Evolutionary conservation across 2,113 vertebrate species (phyloP).

Genomic region (Lipotes vexillifer): DNA sequence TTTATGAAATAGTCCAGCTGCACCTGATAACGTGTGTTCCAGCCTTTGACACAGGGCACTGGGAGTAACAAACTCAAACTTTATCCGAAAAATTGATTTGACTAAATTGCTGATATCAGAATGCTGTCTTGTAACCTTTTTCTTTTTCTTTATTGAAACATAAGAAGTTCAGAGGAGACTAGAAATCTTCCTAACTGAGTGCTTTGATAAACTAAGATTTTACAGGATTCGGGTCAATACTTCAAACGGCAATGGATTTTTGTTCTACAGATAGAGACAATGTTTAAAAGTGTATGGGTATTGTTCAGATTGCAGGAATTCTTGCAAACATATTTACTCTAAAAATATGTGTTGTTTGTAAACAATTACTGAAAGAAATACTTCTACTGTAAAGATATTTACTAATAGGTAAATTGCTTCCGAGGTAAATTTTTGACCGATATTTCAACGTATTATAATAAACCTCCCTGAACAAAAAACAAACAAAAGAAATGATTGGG

Average conservation of each 20-base stretch:
- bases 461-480: not conserved
- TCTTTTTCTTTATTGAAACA: not conserved
- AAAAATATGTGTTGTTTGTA: not conserved
- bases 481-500: not conserved
- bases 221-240: not conserved
- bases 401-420: not conserved
- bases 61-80: not conserved
- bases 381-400: not conserved
- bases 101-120: not conserved
- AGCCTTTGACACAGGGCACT: not conserved
- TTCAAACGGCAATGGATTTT: not conserved
- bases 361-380: not conserved
- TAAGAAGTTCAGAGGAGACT: not conserved
- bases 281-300: not conserved
- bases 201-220: not conserved
- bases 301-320: not conserved
- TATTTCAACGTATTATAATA: not conserved
- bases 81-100: not conserved
- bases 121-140: not conserved
- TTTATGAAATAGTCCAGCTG: not conserved
- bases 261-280: not conserved
- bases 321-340: not conserved
- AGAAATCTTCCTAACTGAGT: not conserved
- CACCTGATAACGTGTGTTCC: not conserved
- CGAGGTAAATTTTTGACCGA: not conserved